Base-by-base conservation (phyloP, 2,113 vertebrate genomes). In the Petaurus breviceps region DNA sequence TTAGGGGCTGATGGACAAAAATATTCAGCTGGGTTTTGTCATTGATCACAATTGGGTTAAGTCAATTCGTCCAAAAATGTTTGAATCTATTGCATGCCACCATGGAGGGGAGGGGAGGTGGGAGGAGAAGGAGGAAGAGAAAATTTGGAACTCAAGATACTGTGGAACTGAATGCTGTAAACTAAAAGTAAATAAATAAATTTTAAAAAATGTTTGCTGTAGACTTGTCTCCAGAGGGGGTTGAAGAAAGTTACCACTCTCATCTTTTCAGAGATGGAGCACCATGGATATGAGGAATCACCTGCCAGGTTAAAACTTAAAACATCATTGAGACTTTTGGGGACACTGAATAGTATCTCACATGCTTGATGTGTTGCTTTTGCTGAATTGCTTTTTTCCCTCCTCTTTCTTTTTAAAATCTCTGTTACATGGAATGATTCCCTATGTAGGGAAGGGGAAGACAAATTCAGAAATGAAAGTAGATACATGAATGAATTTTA, bases 11-110 rank as follows among this genome's bases (percentile, higher is more conserved):
- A 51, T 31, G 61, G 93, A 51, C 53, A 57, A 47, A 16, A 3
- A 25, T 92, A 92, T 95, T 68, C 37, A 23, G 46, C 61, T 28
- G 89, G 92, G 3, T 55, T 92, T 92, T 89, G 89, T 55, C 47
- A 55, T 49, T 91, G 89, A 95, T 95, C 46, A 90, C 89, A 93
- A 93, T 24, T n/a, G 89, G 47, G 91, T 92, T 93, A 92, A 92
- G 57, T 94, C 46, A 12, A 91, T 94, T 93, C 46, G 53, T 94
- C 96, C 90, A 95, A 94, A 94, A 92, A 12, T 37, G 90, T 37
- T 61, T 31, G 57, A 28, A 49, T 4, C 47, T 49, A 49, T 49
- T 4, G 47, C 2, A 3, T 49, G 47, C 47, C 47, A 49, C 47
- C 47, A 49, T 49, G 47, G 2, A 49, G 47, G 47, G 47, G 47